phyloP scores from a whole-genome alignment of 2,113 vertebrate genomes.

The Antechinus stuartii region DNA sequence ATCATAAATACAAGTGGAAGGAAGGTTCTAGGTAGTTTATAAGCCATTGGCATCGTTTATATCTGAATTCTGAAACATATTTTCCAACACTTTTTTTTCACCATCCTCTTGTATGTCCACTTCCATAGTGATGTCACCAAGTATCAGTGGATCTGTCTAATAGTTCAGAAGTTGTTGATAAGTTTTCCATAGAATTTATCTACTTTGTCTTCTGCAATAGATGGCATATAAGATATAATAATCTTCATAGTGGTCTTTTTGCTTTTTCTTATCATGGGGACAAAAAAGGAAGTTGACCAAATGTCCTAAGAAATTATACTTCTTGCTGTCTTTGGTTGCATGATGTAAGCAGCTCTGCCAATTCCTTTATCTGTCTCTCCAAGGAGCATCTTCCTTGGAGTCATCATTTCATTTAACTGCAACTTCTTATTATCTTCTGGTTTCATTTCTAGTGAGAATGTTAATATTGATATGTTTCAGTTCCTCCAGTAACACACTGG shows the following conservation, averaged over 20 bases:
- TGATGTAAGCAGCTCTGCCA: neutral
- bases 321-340: neutral
- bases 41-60: neutral
- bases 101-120: neutral
- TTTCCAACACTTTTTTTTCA: neutral
- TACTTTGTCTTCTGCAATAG: neutral
- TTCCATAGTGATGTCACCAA: neutral
- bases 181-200: neutral
- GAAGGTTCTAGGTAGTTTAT: neutral
- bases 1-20: neutral
- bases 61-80: neutral
- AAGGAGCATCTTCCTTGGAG: neutral
- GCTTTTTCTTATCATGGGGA: neutral
- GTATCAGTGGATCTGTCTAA: neutral
- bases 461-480: neutral
- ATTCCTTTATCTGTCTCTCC: neutral
- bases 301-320: neutral
- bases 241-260: neutral
- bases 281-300: neutral
- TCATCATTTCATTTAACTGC: neutral
- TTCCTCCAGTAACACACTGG: neutral
- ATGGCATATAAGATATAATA: neutral
- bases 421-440: neutral
- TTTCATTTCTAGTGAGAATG: slow-evolving; percentile 1
- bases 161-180: neutral